Evolutionary conservation across 2,113 vertebrate species (phyloP).

Genomic region (Ceyx cyanopectus): DNA sequence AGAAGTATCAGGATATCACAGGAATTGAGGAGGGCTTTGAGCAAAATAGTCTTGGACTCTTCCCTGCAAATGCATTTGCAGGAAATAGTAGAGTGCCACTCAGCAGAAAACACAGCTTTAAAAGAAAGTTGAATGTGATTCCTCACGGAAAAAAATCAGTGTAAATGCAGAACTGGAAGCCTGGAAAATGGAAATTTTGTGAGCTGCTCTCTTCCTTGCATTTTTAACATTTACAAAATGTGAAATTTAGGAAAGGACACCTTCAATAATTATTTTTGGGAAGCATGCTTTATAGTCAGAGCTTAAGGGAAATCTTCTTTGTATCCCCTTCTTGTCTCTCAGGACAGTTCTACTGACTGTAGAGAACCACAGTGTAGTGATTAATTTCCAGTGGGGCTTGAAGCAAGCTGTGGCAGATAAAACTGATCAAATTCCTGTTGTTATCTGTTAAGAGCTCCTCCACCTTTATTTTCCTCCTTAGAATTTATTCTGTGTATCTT

Average conservation of each 20-base stretch:
- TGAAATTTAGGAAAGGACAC: background rate
- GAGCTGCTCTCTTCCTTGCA: background rate
- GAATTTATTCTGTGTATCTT: background rate
- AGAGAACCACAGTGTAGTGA: background rate
- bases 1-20: background rate
- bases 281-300: background rate
- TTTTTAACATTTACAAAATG: background rate
- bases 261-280: background rate
- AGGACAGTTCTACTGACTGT: background rate
- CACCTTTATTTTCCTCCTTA: conserved; percentile 9
- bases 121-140: background rate
- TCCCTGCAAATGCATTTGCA: background rate
- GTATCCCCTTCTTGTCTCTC: background rate
- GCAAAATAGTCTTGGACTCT: background rate
- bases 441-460: conserved; percentile 2
- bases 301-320: background rate
- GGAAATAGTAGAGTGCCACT: background rate
- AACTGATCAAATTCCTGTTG: conserved; percentile 59
- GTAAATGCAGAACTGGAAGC: background rate
- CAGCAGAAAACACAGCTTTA: background rate
- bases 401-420: conserved; percentile 55
- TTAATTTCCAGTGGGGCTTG: background rate
- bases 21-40: background rate
- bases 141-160: background rate
- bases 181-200: background rate